Conservation (phyloP, 2,888 invertebrate genomes). For the Sminthurinus aureus region DNA sequence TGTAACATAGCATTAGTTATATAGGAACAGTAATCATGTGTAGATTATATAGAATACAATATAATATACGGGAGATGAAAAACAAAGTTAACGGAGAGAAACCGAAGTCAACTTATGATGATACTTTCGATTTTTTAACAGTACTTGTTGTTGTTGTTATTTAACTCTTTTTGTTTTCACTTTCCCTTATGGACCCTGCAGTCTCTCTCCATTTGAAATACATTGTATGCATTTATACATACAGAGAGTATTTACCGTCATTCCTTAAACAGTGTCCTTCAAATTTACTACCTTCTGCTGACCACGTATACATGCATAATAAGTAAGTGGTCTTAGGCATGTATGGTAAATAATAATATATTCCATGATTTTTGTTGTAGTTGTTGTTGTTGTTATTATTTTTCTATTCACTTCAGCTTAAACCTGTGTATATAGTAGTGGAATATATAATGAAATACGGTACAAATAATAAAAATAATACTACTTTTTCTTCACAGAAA, state of each 20-base stretch:
- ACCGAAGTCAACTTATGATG: constrained; percentile 45
- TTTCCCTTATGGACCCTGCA: constrained; percentile 36
- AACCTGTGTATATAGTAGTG: not conserved
- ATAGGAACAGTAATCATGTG: not conserved
- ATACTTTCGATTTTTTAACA: constrained; percentile 54
- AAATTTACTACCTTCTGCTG: not conserved
- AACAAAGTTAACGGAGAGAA: constrained; percentile 50
- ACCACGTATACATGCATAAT: no score
- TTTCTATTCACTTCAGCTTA: not conserved
- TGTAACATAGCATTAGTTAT: not conserved
- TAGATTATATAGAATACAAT: not conserved
- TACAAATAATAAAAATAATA: not conserved
- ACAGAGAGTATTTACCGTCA: not conserved
- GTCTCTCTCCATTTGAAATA: not conserved
- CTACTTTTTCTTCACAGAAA: not conserved
- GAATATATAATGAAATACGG: not conserved
- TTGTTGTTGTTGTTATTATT: not conserved
- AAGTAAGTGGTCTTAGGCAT: no score
- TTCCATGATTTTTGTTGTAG: no score
- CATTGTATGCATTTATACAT: not conserved
- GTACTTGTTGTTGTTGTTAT: constrained; percentile 37
- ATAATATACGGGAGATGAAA: constrained; percentile 24
- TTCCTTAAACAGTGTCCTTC: constrained; percentile 4
- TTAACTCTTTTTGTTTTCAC: constrained; percentile 45
- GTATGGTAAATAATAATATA: no score